Base-by-base conservation (phyloP, 2,113 vertebrate genomes). In the Lepus timidus region DNA sequence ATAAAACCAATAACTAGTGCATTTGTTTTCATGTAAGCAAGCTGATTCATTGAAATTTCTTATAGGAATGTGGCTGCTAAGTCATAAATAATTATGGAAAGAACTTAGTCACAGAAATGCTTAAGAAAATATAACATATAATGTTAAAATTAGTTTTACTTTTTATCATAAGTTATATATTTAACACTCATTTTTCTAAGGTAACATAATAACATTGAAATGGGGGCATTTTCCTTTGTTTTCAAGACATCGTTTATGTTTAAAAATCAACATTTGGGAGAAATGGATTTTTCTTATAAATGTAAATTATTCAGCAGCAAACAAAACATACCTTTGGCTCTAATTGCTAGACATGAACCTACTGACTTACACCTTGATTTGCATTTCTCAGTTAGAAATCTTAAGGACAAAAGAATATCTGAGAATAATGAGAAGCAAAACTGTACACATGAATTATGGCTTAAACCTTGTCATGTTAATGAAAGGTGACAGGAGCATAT, bases 381-480 rank as follows among this genome's bases (percentile, higher is more conserved):
- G 27, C 0, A 93, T 95, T 97, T 96, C 52, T 95, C 3, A 55
- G 4, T 12, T 86, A 85, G 27, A 95, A 95, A 90, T 85, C 5
- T n/a, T 96, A 94, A 97, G 68, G 16, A 81, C 36, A 95, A 87
- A 27, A 95, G 12, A 61, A 75, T 76, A 70, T 2, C 23, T 96
- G 51, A 82, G 31, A 97, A 97, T 92, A 96, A 97, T 96, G 31
- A 92, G 1, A n/a, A 94, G 85, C 49, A 97, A 97, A 55, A 91
- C 1, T 91, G 93, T 25, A 76, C 4, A 79, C 13, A 92, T 33
- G 96, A 96, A 96, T 96, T 97, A 96, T 64, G 49, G 22, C 76
- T 97, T 96, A 97, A 97, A 74, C 74, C 94, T 97, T 97, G 10
- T 96, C 71, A 96, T 96, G 89, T 91, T 98, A 96, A 95, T 98